phyloP scores from a whole-genome alignment of 2,113 vertebrate species.

The Rhabdomys dilectus region DNA sequence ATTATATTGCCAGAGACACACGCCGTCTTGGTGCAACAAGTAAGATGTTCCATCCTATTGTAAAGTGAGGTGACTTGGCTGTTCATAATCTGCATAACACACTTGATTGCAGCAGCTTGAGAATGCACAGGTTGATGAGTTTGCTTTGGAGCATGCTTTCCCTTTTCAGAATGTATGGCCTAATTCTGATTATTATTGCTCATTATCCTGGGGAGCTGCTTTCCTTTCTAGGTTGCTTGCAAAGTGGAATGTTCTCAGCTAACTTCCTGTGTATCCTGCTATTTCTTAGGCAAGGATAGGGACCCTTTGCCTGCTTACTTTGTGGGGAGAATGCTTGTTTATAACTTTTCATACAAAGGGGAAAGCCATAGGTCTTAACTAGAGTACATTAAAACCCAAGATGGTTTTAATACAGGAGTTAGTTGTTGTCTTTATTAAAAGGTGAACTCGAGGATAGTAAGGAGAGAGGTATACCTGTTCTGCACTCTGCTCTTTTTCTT shows the following conservation, averaged over 20 bases:
- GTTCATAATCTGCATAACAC: constrained; percentile 73
- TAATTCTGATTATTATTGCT: constrained; percentile 62
- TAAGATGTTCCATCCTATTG: constrained; percentile 86
- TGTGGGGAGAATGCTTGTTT: background rate
- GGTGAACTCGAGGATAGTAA: background rate
- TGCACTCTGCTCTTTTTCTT: constrained; percentile 43
- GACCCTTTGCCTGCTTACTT: constrained; percentile 38
- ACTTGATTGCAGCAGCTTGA: constrained; percentile 55
- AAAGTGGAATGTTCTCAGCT: constrained; percentile 24
- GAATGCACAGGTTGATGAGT: constrained; percentile 53
- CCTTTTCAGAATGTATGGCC: constrained; percentile 35
- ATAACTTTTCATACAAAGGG: constrained; percentile 53
- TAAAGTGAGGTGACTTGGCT: constrained; percentile 74
- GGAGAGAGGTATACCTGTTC: constrained; percentile 14
- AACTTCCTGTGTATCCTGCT: constrained; percentile 44
- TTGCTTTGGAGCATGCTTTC: constrained; percentile 62
- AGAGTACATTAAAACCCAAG: constrained; percentile 53
- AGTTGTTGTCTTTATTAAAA: constrained; percentile 62
- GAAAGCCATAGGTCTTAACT: constrained; percentile 50
- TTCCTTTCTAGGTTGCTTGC: constrained; percentile 60
- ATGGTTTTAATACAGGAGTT: constrained; percentile 49
- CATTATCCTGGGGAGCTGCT: constrained; percentile 22
- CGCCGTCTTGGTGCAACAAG: constrained; percentile 98
- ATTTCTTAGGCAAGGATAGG: constrained; percentile 48
- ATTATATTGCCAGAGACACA: constrained; percentile 99